Base-by-base conservation (phyloP, 1,140 invertebrate species). In the Drosophila kikkawai region DNA sequence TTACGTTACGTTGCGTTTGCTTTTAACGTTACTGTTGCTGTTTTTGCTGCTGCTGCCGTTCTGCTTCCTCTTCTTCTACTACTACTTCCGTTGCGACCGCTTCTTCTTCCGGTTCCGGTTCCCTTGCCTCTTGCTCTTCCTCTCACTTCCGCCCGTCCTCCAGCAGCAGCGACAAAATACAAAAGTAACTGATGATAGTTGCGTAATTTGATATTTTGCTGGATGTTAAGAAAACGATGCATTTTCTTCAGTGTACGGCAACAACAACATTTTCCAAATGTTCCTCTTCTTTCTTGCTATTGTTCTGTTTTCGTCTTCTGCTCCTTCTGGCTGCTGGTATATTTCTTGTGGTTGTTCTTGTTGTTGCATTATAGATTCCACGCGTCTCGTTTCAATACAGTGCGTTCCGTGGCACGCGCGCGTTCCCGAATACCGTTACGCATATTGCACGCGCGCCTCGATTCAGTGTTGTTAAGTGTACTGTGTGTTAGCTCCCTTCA, bases 111-210 rank as follows among this genome's bases (percentile, higher is more conserved):
- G 39, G 48, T 77, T 69, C 64, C 50, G 50, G 48, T 66, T 44
- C 61, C 64, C 39, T 56, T 26, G 51, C 71, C 42, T 51, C 59
- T 26, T 53, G 29, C 42, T 63, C 69, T 51, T 44, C 74, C 45
- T 39, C 84, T n/a, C 56, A 79, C 76, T 53, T 80, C 77, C 67
- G 48, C 63, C 66, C 67, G 68, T 81, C 78, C 59, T 90, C 65
- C 84, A 88, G 85, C 78, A 80, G 85, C 84, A 90, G 85, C 75
- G 69, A 68, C 85, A 91, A 91, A 91, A 91, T 91, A 91, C 70
- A 91, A 91, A 86, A 91, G 91, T 86, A 91, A 90, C 80, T 91
- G 90, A 91, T 91, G 90, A 91, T 91, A 91, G 80, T 91, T 91
- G 82, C 90, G 90, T 82, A 91, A 77, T 91, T 91, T 91, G 66